phyloP scores from a whole-genome alignment of 2,797 vertebrate genomes.

The Leptodactylus fallax region DNA sequence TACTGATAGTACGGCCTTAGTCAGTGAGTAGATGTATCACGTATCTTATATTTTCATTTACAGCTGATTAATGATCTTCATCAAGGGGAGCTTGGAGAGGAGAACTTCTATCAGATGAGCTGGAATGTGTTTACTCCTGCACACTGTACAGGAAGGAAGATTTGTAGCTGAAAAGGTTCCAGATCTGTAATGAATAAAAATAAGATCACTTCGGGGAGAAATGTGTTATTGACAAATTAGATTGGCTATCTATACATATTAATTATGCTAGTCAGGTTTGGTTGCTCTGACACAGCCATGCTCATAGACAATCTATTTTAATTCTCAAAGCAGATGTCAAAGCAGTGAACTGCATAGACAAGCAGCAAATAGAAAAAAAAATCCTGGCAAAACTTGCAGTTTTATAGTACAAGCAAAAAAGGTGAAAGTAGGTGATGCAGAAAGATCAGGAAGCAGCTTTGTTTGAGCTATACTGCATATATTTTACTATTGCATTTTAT shows the following conservation, averaged over 20 bases:
- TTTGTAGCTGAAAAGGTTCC: constrained; percentile 19
- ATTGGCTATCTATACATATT: constrained; percentile 47
- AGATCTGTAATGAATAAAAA: constrained; percentile 46
- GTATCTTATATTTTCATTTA: constrained; percentile 12
- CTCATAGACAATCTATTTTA: constrained; percentile 46
- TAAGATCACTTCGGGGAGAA: constrained; percentile 42
- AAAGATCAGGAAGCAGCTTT: neutral
- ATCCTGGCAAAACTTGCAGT: neutral
- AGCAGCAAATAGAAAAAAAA: neutral
- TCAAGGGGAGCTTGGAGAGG: neutral
- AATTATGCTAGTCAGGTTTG: constrained; percentile 41
- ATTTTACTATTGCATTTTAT: too few species aligned
- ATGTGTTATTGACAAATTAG: constrained; percentile 54
- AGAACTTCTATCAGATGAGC: constrained; percentile 13
- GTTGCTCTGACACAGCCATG: constrained; percentile 38
- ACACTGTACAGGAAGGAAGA: constrained; percentile 27
- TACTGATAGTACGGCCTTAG: neutral
- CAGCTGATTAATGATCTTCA: constrained; percentile 6
- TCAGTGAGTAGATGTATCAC: constrained; percentile 1
- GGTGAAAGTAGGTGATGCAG: neutral
- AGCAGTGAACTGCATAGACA: neutral
- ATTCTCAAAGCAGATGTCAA: constrained; percentile 36
- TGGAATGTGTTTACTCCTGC: constrained; percentile 26
- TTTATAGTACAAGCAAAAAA: neutral
- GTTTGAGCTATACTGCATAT: neutral